Evolutionary conservation across 2,888 invertebrate species (phyloP).

Genomic region (Tridacna gigas): DNA sequence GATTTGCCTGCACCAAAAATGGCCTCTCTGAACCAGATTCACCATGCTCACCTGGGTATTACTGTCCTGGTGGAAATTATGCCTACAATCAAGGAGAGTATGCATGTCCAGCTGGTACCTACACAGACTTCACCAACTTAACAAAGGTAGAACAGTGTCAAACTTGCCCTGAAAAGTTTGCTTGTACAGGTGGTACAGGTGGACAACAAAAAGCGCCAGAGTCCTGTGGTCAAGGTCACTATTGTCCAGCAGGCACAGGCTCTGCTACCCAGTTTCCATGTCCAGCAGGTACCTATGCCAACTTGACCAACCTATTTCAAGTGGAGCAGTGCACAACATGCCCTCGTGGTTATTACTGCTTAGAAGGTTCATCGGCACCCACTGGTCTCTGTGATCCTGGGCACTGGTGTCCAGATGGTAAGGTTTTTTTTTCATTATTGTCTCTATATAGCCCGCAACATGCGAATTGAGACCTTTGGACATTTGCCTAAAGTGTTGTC

Average conservation of each 20-base stretch:
- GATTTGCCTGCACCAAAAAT: slow-evolving; percentile 77
- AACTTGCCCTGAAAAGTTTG: slow-evolving; percentile 72
- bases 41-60: slow-evolving; percentile 81
- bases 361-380: slow-evolving; percentile 77
- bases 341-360: slow-evolving; percentile 80
- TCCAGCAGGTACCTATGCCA: slow-evolving; percentile 81
- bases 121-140: slow-evolving; percentile 80
- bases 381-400: slow-evolving; percentile 78
- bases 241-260: slow-evolving; percentile 80
- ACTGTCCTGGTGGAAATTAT: slow-evolving; percentile 82
- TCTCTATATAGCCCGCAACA: too few relatives aligned
- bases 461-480: too few relatives aligned
- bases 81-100: slow-evolving; percentile 79
- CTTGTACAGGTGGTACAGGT: slow-evolving; percentile 81
- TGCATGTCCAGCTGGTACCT: slow-evolving; percentile 82
- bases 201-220: slow-evolving; percentile 81
- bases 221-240: slow-evolving; percentile 81
- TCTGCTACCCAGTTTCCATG: slow-evolving; percentile 79
- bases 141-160: slow-evolving; percentile 80
- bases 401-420: slow-evolving; percentile 82
- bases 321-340: slow-evolving; percentile 80
- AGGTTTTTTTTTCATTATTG: slow-evolving; percentile 49
- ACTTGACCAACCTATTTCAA: slow-evolving; percentile 79
- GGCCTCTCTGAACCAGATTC: slow-evolving; percentile 78
- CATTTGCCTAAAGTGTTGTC: too few relatives aligned